Base-by-base conservation (phyloP, 2,888 invertebrate species). In the Microplitis manilae region DNA sequence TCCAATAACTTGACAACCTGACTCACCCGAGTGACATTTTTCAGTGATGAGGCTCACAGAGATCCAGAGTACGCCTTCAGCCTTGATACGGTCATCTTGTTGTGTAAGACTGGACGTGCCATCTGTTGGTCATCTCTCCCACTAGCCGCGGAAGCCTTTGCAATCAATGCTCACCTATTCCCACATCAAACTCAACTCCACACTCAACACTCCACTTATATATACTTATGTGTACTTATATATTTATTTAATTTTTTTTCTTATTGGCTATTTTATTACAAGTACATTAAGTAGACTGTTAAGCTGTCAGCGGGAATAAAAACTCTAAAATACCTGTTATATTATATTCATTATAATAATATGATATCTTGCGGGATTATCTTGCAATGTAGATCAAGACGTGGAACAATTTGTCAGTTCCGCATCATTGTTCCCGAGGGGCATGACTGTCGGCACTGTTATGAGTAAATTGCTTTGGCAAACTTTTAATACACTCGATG, bases 41-140 rank as follows among this genome's bases (percentile, higher is more conserved):
- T 65, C 50, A 15, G 17, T 13, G 73, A 65, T 67, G 20, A 73
- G 7, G 30, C 30, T 30, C 20, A 62, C 6, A 62, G n/a, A 62
- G 4, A 20, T 62, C 8, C 20, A 20, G 15, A 59, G 59, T 30
- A 8, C 17, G 20, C 20, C 9, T 40, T 74, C 13, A 20, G 13
- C 60, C 9, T 68, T 60, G n/a, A 62, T 62, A 62, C 61, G 64
- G 41, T 75, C 62, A 75, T 40, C 60, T 68, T 13, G 13, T 50
- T 50, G 61, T 78, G 62, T 17, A 76, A 78, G 78, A 83, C 83
- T 77, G 50, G 70, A 73, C 74, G 80, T 83, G 86, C 86, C 86
- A 86, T 86, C 85, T 86, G 75, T 85, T 80, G 83, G 81, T 41
- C 65, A 77, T 74, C 68, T 73, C 70, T 60, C 6, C 72, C 30